These are phyloP conservation scores for Acronicta aceris DNA, from an alignment of 2,888 invertebrate genomes.

Conservation along the genomic window DNA sequence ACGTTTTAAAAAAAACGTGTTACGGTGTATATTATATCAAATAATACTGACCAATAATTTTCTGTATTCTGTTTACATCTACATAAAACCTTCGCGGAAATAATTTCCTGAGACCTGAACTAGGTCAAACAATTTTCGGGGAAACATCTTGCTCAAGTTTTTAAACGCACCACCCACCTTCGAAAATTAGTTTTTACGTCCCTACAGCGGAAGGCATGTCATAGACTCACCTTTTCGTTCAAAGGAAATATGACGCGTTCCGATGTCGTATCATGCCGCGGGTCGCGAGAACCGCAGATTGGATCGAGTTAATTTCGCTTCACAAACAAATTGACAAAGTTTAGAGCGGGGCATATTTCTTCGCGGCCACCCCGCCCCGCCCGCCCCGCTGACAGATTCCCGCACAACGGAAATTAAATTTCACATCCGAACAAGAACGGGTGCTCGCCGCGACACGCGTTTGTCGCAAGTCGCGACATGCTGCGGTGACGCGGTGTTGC, in stretches of 20 bases:
- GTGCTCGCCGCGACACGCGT: conserved; percentile 81
- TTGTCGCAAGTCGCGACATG: conserved; percentile 68
- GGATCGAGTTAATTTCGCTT: conserved; percentile 89
- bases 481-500: conserved; percentile 64
- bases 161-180: conserved; percentile 13
- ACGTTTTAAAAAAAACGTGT: too few species aligned
- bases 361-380: conserved; percentile 73
- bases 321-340: conserved; percentile 90
- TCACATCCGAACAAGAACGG: conserved; percentile 88
- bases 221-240: conserved; percentile 68
- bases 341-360: conserved; percentile 89
- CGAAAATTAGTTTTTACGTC: conserved; percentile 33
- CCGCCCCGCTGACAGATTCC: conserved; percentile 81
- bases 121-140: conserved; percentile 13
- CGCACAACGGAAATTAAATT: conserved; percentile 89
- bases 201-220: conserved; percentile 51
- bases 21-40: too few species aligned
- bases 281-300: conserved; percentile 80
- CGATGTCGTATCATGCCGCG: conserved; percentile 78
- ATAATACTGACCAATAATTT: not conserved
- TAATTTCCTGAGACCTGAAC: conserved; percentile 1
- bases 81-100: not conserved
- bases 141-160: conserved; percentile 22
- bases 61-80: not conserved
- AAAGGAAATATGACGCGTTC: conserved; percentile 76